phyloP scores from a whole-genome alignment of 1,140 invertebrate species.

The Aradophagus sp. region DNA sequence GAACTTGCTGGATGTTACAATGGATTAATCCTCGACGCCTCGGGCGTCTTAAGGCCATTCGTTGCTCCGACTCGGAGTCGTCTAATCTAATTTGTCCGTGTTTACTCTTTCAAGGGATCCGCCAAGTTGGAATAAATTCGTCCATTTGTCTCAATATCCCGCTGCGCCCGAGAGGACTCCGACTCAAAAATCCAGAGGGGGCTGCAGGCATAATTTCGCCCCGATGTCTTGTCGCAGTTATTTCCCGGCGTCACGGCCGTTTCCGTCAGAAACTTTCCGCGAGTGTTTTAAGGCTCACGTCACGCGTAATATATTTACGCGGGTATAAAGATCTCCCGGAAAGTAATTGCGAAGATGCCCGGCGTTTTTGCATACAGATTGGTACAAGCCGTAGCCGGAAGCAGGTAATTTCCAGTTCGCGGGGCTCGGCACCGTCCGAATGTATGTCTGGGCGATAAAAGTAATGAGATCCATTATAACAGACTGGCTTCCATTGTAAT shows the following conservation, averaged over 20 bases:
- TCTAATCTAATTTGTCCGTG: constrained; percentile 49
- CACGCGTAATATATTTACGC: constrained; percentile 43
- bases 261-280: constrained; percentile 14
- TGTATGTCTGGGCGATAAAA: constrained; percentile 73
- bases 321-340: constrained; percentile 14
- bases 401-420: constrained; percentile 67
- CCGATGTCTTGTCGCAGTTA: constrained; percentile 26
- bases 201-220: constrained; percentile 33
- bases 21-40: constrained; percentile 36
- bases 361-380: constrained; percentile 71
- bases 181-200: too few relatives aligned
- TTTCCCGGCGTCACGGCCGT: constrained; percentile 34
- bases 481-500: constrained; percentile 64
- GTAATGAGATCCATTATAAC: constrained; percentile 75
- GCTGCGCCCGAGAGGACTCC: constrained; percentile 6
- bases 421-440: constrained; percentile 65
- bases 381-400: constrained; percentile 57
- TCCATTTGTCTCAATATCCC: constrained; percentile 32
- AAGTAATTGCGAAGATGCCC: constrained; percentile 15
- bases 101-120: constrained; percentile 28
- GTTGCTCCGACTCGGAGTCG: constrained; percentile 22
- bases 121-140: constrained; percentile 23
- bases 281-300: constrained; percentile 7
- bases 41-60: constrained; percentile 35
- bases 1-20: constrained; percentile 41